phyloP scores from a whole-genome alignment of 2,113 vertebrate species.

The Phainopepla nitens region DNA sequence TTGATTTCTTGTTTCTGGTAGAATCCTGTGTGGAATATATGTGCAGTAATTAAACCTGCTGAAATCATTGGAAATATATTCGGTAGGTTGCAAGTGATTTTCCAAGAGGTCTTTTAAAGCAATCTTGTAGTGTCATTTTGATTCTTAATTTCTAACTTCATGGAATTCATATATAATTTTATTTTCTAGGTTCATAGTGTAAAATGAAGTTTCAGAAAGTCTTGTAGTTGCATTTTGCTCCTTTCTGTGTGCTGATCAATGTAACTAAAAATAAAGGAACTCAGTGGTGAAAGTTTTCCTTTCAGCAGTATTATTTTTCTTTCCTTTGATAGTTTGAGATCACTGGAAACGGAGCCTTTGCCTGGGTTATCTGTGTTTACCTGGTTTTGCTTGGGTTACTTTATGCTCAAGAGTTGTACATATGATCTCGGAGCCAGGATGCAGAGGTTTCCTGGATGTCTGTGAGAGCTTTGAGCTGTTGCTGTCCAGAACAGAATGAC shows the following conservation, averaged over 20 bases:
- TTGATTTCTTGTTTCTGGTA: neutral
- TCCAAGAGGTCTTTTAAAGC: neutral
- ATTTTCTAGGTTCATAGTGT: neutral
- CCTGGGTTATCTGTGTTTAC: neutral
- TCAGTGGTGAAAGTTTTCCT: neutral
- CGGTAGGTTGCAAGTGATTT: neutral
- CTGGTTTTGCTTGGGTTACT: neutral
- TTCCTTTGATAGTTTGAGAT: neutral
- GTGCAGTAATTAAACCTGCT: neutral
- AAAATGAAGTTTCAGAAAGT: neutral
- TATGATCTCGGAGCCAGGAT: neutral
- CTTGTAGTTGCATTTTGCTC: neutral
- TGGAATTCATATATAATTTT: neutral
- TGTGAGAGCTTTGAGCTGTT: neutral
- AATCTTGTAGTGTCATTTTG: neutral
- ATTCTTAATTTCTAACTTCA: neutral
- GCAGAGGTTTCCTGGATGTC: neutral
- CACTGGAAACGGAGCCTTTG: neutral
- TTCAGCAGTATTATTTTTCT: neutral
- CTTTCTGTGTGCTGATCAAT: neutral
- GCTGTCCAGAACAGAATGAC: neutral
- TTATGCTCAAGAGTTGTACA: neutral
- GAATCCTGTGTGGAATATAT: neutral
- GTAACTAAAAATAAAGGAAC: neutral
- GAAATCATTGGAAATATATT: neutral